Evolutionary conservation across 1,140 invertebrate species (phyloP), one percentile per base, ranked within the genome.

Genomic region (Hirudo medicinalis): DNA sequence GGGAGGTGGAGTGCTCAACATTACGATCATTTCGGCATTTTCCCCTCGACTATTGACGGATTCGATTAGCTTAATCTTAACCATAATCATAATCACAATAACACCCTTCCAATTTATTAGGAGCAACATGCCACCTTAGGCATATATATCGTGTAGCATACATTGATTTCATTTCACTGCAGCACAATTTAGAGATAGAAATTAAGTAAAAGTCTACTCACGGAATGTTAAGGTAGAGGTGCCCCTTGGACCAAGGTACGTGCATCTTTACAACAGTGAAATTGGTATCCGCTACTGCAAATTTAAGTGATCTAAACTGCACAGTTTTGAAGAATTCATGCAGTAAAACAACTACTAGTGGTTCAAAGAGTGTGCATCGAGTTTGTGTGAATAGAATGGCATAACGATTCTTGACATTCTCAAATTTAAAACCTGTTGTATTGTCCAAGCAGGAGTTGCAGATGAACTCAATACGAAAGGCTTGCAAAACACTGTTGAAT

Each of bases 401-500:
- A 15, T 49, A 49, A 49, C 15, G 43, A 49, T 17, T 9, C 3
- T 15, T 49, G 11, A 49, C 0, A 49, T 49, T 49, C 13, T 5
- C 4, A 49, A 49, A 49, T 49, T 29, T 68, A 13, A 25, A 22
- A 68, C 67, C 67, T 68, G 67, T 36, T 6, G n/a, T 68, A 25
- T 68, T 68, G 29, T 29, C n/a, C 32, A 40, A 29, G 32, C 67
- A 68, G 0, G 67, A 68, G 29, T 36, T 68, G 67, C 40, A 70
- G 19, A 54, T 49, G 49, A 75, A 27, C 49, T 75, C 43, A 25
- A 68, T 76, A 11, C 83, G 78, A 72, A 86, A 85, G 0, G 86
- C 84, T 76, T 89, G 86, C 76, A 87, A 85, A 0, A 86, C 75
- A 49, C 84, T 80, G 60, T 84, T 78, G 19, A 89, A 80, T 36